Evolutionary conservation across 2,888 invertebrate genomes (phyloP).

Genomic region (Oscheius myriophilus): DNA sequence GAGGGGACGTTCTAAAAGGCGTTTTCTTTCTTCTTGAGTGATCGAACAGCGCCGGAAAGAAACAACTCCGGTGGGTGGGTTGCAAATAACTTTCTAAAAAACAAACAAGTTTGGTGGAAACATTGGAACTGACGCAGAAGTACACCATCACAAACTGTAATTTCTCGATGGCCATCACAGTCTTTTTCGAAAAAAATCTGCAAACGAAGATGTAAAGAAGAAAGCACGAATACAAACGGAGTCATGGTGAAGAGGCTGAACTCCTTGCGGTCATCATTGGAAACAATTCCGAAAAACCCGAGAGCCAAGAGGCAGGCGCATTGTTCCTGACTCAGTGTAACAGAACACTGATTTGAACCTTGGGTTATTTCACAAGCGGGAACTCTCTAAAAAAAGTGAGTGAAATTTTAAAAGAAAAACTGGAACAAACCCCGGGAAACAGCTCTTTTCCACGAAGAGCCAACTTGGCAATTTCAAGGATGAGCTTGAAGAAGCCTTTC

Average conservation of each 20-base stretch:
- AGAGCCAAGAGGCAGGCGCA: slow-evolving; percentile 87
- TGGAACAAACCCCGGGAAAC: slow-evolving; percentile 3
- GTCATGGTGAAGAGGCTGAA: slow-evolving; percentile 3
- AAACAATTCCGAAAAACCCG: slow-evolving; percentile 94
- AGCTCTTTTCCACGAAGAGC: slow-evolving; percentile 11
- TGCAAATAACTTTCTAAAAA: slow-evolving; percentile 9
- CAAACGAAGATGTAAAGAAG: too few species aligned
- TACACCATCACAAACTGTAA: slow-evolving; percentile 9
- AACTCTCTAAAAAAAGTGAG: neutral
- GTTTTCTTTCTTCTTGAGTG: neutral
- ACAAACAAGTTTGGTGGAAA: neutral
- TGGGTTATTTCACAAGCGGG: neutral
- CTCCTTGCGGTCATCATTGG: slow-evolving; percentile 73
- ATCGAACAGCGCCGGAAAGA: slow-evolving; percentile 6
- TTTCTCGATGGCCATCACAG: neutral
- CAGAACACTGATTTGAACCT: slow-evolving; percentile 45
- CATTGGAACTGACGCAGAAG: slow-evolving; percentile 12
- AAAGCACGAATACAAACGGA: too few species aligned
- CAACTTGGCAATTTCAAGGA: slow-evolving; percentile 15
- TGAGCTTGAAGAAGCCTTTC: neutral
- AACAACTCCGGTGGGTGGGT: slow-evolving; percentile 28
- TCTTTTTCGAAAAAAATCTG: too few species aligned
- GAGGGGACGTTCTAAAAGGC: too few species aligned
- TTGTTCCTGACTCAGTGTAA: slow-evolving; percentile 79
- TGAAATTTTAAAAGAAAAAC: neutral